Conservation (phyloP, 2,113 vertebrate species). For the Actinemys pallida region DNA sequence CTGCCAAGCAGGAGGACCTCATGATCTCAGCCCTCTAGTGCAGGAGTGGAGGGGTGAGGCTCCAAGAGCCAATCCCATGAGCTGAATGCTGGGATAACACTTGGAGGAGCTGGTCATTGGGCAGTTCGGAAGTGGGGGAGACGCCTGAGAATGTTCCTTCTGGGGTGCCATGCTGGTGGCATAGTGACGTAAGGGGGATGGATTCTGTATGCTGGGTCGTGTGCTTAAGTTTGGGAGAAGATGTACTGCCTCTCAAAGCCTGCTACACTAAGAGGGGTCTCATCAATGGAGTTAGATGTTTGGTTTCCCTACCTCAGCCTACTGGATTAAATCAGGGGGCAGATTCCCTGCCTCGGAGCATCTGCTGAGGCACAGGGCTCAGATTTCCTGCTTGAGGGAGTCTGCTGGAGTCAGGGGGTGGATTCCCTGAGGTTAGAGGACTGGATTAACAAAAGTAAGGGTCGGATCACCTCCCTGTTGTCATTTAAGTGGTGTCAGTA, state of each 20-base stretch:
- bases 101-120: conserved; percentile 34
- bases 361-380: conserved; percentile 61
- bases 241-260: not conserved
- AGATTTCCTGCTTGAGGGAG: not conserved
- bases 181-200: conserved; percentile 10
- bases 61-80: conserved; percentile 38
- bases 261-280: not conserved
- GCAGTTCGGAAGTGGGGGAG: conserved; percentile 40
- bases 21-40: conserved; percentile 85
- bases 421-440: conserved; percentile 1
- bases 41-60: conserved; percentile 27
- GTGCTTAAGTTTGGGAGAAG: conserved; percentile 41
- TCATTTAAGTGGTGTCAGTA: not conserved
- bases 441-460: conserved; percentile 5
- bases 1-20: conserved; percentile 83
- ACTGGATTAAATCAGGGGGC: conserved; percentile 40
- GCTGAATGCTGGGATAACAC: conserved; percentile 48
- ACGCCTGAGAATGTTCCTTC: conserved; percentile 33
- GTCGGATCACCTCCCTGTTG: not conserved
- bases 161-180: conserved; percentile 39
- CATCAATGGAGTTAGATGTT: conserved; percentile 10
- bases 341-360: conserved; percentile 43
- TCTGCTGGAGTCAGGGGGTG: not conserved
- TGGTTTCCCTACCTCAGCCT: conserved; percentile 83
- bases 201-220: conserved; percentile 62